Evolutionary conservation across 2,888 invertebrate species (phyloP), one percentile per base, ranked within the genome.

Genomic region (Philereme vetulata): DNA sequence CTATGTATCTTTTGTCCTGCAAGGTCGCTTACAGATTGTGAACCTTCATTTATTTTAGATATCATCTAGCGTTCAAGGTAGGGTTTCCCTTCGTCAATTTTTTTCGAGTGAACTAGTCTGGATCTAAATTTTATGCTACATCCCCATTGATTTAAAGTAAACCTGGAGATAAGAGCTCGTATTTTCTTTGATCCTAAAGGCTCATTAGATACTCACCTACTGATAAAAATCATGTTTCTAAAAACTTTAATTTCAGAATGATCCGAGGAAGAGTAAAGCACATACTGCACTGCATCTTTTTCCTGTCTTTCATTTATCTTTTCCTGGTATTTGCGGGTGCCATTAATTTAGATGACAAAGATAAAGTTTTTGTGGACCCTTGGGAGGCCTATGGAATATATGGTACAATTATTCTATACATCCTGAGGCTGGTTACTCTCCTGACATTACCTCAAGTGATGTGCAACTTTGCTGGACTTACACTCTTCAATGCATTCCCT

Each of bases 401-500:
- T 72, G 95, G 95, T 74, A 94, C 97, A 60, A 82, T 95, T 65
- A 88, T 95, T 66, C 93, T 98, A 66, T 98, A 98, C 84, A 81
- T 95, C 60, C 83, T 98, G 71, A 93, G 98, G 72, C 93, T 96
- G 63, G 91, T 98, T 51, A 96, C 97, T 55, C 94, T 98, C 78
- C 93, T 98, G 56, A 97, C 98, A 56, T 92, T 98, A 80, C 98
- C 98, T 32, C 97, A 98, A 93, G 97, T 97, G 68, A 77, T 98
- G 52, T 97, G 97, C 84, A 97, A 97, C 83, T 97, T 97, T 85
- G 93, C 96, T 69, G 98, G 98, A 48, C 89, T 98, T 65, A 94
- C 96, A 59, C 93, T 97, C 70, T 98, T 97, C 86, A 98, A 98
- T 92, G 97, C 98, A 67, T 99, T 99, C 85, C 97, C 98, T 54